Conservation (phyloP, 2,113 vertebrate genomes). For the Zosterops pallidus region DNA sequence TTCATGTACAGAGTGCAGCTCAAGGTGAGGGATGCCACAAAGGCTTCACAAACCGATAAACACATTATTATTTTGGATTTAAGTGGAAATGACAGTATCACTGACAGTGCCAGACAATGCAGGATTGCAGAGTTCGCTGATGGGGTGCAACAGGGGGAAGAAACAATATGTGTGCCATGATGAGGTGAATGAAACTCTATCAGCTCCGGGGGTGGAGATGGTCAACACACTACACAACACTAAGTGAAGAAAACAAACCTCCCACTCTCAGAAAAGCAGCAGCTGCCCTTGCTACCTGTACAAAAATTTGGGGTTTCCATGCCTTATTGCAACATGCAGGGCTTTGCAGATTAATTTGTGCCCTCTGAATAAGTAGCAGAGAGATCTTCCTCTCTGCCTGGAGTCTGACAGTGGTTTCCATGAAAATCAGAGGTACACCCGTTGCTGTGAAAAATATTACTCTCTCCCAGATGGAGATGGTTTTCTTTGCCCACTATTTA, state of each 20-base stretch:
- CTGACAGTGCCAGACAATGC: background rate
- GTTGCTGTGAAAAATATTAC: background rate
- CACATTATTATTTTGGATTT: background rate
- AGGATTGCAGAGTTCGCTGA: background rate
- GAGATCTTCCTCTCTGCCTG: background rate
- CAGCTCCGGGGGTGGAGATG: background rate
- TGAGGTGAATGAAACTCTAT: background rate
- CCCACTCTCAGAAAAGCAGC: background rate
- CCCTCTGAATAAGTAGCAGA: background rate
- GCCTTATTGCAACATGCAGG: background rate
- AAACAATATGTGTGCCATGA: background rate
- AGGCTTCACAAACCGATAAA: background rate
- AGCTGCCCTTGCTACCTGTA: background rate
- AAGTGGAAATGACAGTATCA: background rate
- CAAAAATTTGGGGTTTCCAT: background rate
- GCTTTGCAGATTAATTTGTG: background rate
- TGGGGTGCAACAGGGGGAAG: background rate
- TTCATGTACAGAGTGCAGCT: background rate
- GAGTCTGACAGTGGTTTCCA: background rate
- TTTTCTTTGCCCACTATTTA: background rate
- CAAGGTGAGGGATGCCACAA: background rate
- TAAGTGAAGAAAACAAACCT: background rate
- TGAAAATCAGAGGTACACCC: background rate
- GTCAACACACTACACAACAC: background rate
- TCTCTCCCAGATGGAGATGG: background rate